Conservation (phyloP, 2,888 invertebrate species). For the Meliscaeva auricollis region DNA sequence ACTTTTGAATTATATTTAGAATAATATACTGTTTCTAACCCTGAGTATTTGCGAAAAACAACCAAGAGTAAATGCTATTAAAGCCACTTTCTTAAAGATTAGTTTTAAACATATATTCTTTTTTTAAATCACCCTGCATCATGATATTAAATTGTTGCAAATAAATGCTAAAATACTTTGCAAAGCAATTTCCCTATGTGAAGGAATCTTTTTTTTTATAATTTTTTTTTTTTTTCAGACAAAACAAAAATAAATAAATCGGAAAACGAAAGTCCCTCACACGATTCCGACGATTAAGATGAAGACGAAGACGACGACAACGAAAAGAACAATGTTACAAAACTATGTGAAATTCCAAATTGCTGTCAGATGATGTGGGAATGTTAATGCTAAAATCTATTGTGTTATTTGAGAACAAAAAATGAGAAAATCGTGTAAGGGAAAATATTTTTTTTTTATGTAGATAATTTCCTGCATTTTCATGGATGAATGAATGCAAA, state of each 20-base stretch:
- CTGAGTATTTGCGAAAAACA: too few relatives aligned
- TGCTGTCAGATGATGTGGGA: conserved; percentile 48
- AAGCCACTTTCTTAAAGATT: too few relatives aligned
- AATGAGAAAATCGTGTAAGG: conserved; percentile 4
- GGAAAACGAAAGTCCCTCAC: conserved; percentile 41
- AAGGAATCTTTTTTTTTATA: conserved; percentile 19
- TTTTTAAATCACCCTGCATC: neutral
- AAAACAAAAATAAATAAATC: conserved; percentile 13
- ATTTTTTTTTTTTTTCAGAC: neutral
- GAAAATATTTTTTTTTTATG: conserved; percentile 21
- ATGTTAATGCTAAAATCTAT: conserved; percentile 42
- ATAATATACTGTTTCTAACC: too few relatives aligned
- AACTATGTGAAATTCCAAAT: conserved; percentile 49
- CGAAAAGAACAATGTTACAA: neutral
- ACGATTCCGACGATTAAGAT: conserved; percentile 25
- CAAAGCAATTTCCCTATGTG: conserved; percentile 19
- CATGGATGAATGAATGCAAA: conserved; percentile 39
- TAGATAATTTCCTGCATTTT: conserved; percentile 56
- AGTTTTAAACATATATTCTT: too few relatives aligned
- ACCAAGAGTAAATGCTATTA: too few relatives aligned
- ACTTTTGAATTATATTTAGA: too few relatives aligned
- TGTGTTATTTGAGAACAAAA: conserved; percentile 36
- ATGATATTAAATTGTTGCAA: neutral
- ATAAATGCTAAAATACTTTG: conserved; percentile 2
- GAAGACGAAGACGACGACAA: conserved; percentile 1